These are phyloP conservation scores for Emydocephalus ijimae DNA, from an alignment of 2,113 vertebrate genomes.

Conservation along the genomic window DNA sequence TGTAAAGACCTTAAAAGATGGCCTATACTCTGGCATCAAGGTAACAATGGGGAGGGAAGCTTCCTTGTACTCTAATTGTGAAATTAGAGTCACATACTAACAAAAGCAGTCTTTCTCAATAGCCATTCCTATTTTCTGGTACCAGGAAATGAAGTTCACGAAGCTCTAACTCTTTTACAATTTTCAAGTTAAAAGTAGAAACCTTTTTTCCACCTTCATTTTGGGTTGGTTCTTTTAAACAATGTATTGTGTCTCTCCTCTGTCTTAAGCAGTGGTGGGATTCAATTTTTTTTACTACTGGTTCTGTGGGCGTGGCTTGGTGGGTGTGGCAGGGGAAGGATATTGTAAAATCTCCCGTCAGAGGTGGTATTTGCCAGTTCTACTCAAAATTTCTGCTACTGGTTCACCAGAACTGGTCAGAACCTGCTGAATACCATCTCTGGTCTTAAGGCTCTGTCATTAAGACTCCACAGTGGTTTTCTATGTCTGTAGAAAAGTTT, in stretches of 20 bases:
- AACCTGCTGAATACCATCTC: too few species aligned
- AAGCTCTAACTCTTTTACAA: not conserved
- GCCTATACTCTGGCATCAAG: not conserved
- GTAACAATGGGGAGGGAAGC: not conserved
- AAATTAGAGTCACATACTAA: not conserved
- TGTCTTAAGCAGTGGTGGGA: not conserved
- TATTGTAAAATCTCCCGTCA: too few species aligned
- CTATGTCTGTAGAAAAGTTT: too few species aligned
- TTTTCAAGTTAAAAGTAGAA: not conserved
- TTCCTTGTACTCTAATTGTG: not conserved
- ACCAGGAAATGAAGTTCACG: not conserved
- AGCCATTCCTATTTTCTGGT: not conserved
- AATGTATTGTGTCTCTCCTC: not conserved
- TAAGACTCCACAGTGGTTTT: too few species aligned
- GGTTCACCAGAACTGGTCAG: too few species aligned
- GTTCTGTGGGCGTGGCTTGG: too few species aligned
- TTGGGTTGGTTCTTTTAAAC: not conserved
- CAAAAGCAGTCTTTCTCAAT: not conserved
- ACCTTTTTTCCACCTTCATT: not conserved
- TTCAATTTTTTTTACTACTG: too few species aligned
- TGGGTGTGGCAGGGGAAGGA: too few species aligned
- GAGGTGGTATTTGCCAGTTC: too few species aligned
- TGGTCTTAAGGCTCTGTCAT: too few species aligned
- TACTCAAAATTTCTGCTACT: too few species aligned
- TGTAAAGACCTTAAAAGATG: not conserved